Evolutionary conservation across 2,113 vertebrate species (phyloP).

Genomic region (Circaetus gallicus): DNA sequence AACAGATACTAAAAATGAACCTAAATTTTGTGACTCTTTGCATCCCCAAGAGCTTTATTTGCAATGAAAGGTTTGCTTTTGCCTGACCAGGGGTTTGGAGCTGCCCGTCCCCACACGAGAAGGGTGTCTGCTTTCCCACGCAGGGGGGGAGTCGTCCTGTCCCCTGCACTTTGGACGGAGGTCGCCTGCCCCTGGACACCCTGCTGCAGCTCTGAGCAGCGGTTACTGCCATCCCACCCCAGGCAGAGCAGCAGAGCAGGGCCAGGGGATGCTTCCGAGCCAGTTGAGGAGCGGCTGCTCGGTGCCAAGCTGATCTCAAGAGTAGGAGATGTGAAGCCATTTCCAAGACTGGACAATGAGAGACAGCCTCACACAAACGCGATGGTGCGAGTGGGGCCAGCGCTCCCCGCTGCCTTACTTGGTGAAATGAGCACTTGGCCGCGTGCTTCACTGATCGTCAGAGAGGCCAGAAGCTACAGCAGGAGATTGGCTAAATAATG

Average conservation of each 20-base stretch:
- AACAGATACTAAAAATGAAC: neutral
- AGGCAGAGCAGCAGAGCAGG: neutral
- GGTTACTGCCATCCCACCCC: neutral
- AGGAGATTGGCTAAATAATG: neutral
- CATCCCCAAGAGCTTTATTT: neutral
- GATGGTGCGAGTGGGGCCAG: fast-evolving
- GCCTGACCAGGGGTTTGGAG: fast-evolving
- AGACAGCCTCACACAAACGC: neutral
- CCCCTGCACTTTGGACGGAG: fast-evolving
- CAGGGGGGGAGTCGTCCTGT: no score
- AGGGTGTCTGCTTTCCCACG: fast-evolving
- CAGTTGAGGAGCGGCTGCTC: fast-evolving
- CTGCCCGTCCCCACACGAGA: fast-evolving
- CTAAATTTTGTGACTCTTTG: neutral
- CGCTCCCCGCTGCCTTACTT: neutral
- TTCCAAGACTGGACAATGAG: neutral
- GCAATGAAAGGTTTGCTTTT: neutral
- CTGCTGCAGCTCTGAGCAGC: fast-evolving
- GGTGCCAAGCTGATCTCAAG: neutral
- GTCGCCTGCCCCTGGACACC: fast-evolving
- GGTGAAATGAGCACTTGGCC: neutral
- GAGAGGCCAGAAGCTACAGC: neutral
- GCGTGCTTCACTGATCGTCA: neutral
- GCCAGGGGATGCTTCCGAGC: fast-evolving
- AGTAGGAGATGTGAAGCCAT: fast-evolving